Evolutionary conservation across 2,797 vertebrate genomes (phyloP), one percentile per base, ranked within the genome.

Genomic region (Enteromius anoplus): DNA sequence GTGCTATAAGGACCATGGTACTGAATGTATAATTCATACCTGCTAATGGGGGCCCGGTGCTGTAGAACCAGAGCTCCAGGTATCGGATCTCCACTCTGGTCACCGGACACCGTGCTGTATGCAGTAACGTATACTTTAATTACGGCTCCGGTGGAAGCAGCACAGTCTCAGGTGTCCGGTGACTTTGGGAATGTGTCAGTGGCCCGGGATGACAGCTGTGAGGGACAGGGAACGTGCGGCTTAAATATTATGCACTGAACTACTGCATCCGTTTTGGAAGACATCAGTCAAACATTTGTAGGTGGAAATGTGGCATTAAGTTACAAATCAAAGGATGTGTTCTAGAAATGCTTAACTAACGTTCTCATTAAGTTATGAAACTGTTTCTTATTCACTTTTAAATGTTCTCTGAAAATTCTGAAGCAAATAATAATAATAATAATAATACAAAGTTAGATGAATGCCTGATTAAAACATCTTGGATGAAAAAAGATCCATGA

Each of bases 11-110:
- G 79, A 78, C 85, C 76, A 40, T 72, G 78, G 76, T 78, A 69
- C 77, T 88, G 85, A 89, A 91, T 91, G 88, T 90, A 91, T 91
- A 90, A 91, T 91, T 91, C 84, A 91, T 91, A 87, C 53, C 79
- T 90, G 88, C 87, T 91, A 91, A 91, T 91, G 89, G 90, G 84
- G 83, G 76, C 23, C 77, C 68, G 77, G 75, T 85, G 86, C 85
- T 85, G 85, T 83, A 82, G 87, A 80, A 85, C 23, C 83, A 81
- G 85, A 86, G 84, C 53, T 26, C 34, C 65, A 78, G 78, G 80
- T 80, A 88, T 89, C 84, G 47, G 77, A 83, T 91, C 86, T 88
- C 88, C 15, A 29, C 66, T 75, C 81, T 81, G 65, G 87, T 81
- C 84, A 90, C 62, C 81, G 53, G 86, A 90, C 78, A 90, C 89